Evolutionary conservation across 1,140 invertebrate genomes (phyloP), one percentile per base, ranked within the genome.

Genomic region (Diabrotica undecimpunctata): DNA sequence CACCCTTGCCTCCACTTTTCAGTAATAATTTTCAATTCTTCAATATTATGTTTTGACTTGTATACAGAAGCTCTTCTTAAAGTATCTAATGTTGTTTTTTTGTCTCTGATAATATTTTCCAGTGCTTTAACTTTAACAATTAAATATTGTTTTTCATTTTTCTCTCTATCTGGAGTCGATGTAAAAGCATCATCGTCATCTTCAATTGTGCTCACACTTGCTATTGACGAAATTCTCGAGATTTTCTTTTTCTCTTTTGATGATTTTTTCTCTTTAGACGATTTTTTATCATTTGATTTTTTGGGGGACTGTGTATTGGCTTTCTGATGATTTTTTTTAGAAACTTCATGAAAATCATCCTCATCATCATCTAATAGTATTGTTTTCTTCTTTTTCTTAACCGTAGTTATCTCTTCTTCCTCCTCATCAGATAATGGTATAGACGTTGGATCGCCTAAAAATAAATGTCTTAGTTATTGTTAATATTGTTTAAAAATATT

Each of bases 11-110:
- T 61, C 69, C 67, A 74, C 11, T 55, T 39, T 11, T 63, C 53
- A 11, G 68, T 66, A 13, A 65, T 57, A 9, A 65, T 13, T 12
- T 66, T 51, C 10, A 74, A 41, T 51, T 74, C 62, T 14, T 60
- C 54, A 7, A 69, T 38, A 61, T 68, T 66, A 64, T 72, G 69
- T 25, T 60, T 62, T n/a, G 64, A 66, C 57, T 65, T 67, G 55
- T 72, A 74, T 11, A 67, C 54, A 64, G 66, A 66, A 10, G 68
- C 69, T 36, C 55, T 67, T 64, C 67, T 71, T 8, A 74, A 53
- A 50, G 67, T 60, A 8, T 67, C 70, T n/a, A 75, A 52, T 50
- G 53, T 62, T 37, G 50, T 60, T 66, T 68, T 53, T 62, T 73
- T 73, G 12, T 67, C 11, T 58, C 65, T 62, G 35, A 70, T 52